Evolutionary conservation across 2,888 invertebrate species (phyloP).

Genomic region (Lasioglossum malachurum): DNA sequence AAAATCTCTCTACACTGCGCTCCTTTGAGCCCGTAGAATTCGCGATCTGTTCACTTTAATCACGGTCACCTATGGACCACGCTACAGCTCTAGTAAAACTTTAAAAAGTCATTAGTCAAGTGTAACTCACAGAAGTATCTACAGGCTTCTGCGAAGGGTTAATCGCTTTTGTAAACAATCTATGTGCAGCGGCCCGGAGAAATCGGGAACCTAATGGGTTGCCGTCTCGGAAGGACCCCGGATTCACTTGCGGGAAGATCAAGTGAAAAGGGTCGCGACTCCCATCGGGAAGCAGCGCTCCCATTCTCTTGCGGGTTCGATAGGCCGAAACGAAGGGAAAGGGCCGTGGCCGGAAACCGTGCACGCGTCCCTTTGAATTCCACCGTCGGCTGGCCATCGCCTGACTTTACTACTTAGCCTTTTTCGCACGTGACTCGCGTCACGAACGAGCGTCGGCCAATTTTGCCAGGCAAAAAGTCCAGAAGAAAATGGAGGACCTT

Average conservation of each 20-base stretch:
- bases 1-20: background rate
- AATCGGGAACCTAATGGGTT: background rate
- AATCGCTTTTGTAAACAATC: background rate
- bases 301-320: background rate
- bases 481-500: slow-evolving; percentile 21
- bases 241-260: background rate
- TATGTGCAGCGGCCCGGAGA: background rate
- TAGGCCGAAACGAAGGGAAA: slow-evolving; percentile 11
- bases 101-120: background rate
- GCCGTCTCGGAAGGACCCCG: background rate
- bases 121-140: too few species aligned
- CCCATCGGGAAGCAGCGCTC: background rate
- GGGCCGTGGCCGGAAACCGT: background rate
- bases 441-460: slow-evolving; percentile 47
- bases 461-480: slow-evolving; percentile 32
- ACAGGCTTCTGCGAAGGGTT: background rate
- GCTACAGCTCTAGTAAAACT: background rate
- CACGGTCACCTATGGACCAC: background rate
- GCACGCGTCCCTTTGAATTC: slow-evolving; percentile 29
- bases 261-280: background rate
- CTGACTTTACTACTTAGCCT: slow-evolving; percentile 63
- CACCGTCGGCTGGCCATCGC: slow-evolving; percentile 23
- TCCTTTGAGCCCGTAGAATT: background rate
- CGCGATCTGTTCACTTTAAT: background rate
- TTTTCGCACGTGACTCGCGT: slow-evolving; percentile 69